phyloP scores from a whole-genome alignment of 92 coral and sea anemone species.

The Muricea muricata region DNA sequence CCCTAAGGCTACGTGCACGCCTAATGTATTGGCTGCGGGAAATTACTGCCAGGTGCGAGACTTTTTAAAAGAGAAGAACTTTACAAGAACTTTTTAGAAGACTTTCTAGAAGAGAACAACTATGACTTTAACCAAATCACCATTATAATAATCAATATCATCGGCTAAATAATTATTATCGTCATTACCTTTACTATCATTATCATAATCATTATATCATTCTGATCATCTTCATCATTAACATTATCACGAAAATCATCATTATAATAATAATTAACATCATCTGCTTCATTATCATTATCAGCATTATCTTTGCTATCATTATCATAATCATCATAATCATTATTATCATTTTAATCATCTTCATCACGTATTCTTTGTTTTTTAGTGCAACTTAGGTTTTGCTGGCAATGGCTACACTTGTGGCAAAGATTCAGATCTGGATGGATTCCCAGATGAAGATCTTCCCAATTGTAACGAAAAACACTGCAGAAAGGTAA shows the following conservation, averaged over 20 bases:
- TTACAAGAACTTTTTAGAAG: too few relatives aligned
- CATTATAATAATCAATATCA: neutral
- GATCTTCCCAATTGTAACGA: constrained; percentile 31
- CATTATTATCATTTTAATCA: neutral
- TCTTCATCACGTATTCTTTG: neutral
- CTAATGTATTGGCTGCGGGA: neutral
- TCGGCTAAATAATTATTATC: neutral
- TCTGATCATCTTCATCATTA: neutral
- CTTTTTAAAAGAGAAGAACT: too few relatives aligned
- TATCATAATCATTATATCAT: too few relatives aligned
- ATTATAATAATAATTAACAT: too few relatives aligned
- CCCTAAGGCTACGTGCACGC: neutral
- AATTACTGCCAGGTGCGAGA: constrained; percentile 2
- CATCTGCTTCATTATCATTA: neutral
- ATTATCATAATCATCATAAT: too few relatives aligned
- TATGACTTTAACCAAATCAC: too few relatives aligned
- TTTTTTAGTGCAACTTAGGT: constrained; percentile 6
- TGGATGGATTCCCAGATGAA: constrained; percentile 33
- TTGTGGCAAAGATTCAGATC: constrained; percentile 12
- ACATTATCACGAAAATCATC: neutral
- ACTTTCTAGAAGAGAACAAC: too few relatives aligned
- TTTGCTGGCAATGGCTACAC: constrained; percentile 33
- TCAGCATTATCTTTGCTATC: neutral
- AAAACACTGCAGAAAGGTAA: constrained; percentile 30
- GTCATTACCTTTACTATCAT: neutral